These are phyloP conservation scores for Orthonychiurus folsomi DNA, from an alignment of 2,888 invertebrate species.

Conservation along the genomic window DNA sequence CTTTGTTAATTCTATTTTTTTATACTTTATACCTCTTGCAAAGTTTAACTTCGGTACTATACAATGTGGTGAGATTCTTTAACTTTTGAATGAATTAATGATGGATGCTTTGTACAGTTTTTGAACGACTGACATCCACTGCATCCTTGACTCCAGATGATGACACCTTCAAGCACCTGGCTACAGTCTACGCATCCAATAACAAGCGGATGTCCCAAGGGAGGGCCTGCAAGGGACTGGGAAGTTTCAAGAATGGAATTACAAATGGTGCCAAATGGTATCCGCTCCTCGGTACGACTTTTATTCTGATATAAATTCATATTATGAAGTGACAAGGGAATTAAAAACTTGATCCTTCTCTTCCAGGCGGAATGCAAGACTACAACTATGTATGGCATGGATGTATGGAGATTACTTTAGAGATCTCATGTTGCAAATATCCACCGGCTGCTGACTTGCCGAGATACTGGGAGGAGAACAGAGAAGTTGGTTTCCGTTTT, in stretches of 20 bases:
- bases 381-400: slow-evolving; percentile 89
- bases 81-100: too few species aligned
- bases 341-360: background rate
- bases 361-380: slow-evolving; percentile 76
- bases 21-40: too few species aligned
- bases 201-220: slow-evolving; percentile 83
- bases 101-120: slow-evolving; percentile 62
- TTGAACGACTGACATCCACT: slow-evolving; percentile 71
- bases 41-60: too few species aligned
- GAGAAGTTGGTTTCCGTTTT: slow-evolving; percentile 54
- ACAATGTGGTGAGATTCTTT: too few species aligned
- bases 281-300: slow-evolving; percentile 59
- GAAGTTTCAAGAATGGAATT: slow-evolving; percentile 76
- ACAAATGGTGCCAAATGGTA: slow-evolving; percentile 94
- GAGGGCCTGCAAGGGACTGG: slow-evolving; percentile 67
- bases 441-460: slow-evolving; percentile 70
- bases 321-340: slow-evolving; percentile 5
- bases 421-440: slow-evolving; percentile 89
- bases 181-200: slow-evolving; percentile 72
- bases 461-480: slow-evolving; percentile 82
- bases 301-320: background rate
- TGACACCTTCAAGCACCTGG: slow-evolving; percentile 79
- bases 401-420: slow-evolving; percentile 89
- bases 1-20: too few species aligned
- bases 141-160: slow-evolving; percentile 83